phyloP scores from a whole-genome alignment of 2,797 vertebrate genomes.

The Thripadectes ignobilis region DNA sequence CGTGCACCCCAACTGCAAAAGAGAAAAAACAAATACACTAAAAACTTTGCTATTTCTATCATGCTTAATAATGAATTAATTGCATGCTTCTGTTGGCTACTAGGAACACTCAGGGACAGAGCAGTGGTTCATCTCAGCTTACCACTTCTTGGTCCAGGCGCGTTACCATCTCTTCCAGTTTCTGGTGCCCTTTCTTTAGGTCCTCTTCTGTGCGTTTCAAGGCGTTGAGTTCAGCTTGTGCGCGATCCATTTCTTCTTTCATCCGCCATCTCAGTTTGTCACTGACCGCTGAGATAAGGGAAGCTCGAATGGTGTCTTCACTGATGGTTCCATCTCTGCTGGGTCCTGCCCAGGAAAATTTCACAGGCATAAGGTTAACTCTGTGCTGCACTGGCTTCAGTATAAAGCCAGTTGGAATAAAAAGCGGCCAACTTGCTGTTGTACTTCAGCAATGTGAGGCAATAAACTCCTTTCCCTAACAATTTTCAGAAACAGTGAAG shows the following conservation, averaged over 20 bases:
- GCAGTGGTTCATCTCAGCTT: conserved; percentile 61
- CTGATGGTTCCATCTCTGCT: conserved; percentile 94
- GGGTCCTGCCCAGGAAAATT: conserved; percentile 78
- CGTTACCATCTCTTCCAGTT: conserved; percentile 96
- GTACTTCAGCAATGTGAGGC: not conserved
- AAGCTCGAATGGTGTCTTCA: conserved; percentile 96
- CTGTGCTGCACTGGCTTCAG: not conserved
- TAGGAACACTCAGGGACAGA: not conserved
- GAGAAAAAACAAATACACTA: not conserved
- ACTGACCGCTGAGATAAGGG: conserved; percentile 95
- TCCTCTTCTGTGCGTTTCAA: conserved; percentile 97
- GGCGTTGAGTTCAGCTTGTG: conserved; percentile 96
- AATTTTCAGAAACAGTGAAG: not conserved
- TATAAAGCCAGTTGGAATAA: not conserved
- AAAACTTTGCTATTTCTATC: not conserved
- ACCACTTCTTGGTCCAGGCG: conserved; percentile 98
- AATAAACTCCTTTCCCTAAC: not conserved
- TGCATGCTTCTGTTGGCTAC: not conserved
- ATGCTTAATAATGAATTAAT: not conserved
- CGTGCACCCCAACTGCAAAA: not conserved
- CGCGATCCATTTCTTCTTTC: conserved; percentile 99
- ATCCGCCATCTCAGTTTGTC: conserved; percentile 98
- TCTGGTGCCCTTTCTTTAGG: conserved; percentile 97
- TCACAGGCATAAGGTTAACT: not conserved
- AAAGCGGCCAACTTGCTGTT: not conserved